Base-by-base conservation (phyloP, 2,888 invertebrate genomes). In the Tenthredo livida region DNA sequence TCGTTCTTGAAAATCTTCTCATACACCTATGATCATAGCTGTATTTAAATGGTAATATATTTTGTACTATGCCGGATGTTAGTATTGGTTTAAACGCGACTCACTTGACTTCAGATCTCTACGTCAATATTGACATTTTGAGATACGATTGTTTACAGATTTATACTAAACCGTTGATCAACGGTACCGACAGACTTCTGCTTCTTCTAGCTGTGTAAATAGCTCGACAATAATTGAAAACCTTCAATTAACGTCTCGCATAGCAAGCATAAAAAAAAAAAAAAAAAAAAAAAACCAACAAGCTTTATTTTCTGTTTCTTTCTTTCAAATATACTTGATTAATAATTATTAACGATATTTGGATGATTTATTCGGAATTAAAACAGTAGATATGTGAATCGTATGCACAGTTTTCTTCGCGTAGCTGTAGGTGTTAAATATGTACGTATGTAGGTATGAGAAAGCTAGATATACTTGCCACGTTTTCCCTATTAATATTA, bases 401-500 rank as follows among this genome's bases (percentile, higher is more conserved):
- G 17, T 17, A 50, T 50, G 17, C 4, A 17, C 33, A 33, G 6
- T n/a, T 17, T 17, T 50, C 5, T 17, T 17, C 0, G 0, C 17
- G 2, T 54, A n/a, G 17, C 7, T 37, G 37, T n/a, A n/a, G n/a
- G n/a, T n/a, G n/a, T n/a, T n/a, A n/a, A n/a, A n/a, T n/a, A n/a
- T n/a, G n/a, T 37, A 37, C 0, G 0, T n/a, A 54, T 54, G 54
- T n/a, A 54, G n/a, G 54, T n/a, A 54, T 54, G 54, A 67, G 33
- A 33, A 67, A 67, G 67, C 17, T 17, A 67, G 33, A 67, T 33
- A 67, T 33, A 67, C 67, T 29, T 17, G 33, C 67, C 67, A 67
- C 67, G 40, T 77, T 77, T 29, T 25, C 40, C 9, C 29, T 17
- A 47, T 77, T 29, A 77, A 50, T 77, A 77, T 77, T 77, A 25